Percentiles rank a stretch among this genome's conserved stretches.
These are phyloP conservation scores for Heliconius aoede DNA, from an alignment of 2,888 invertebrate genomes.

Conservation along the genomic window DNA sequence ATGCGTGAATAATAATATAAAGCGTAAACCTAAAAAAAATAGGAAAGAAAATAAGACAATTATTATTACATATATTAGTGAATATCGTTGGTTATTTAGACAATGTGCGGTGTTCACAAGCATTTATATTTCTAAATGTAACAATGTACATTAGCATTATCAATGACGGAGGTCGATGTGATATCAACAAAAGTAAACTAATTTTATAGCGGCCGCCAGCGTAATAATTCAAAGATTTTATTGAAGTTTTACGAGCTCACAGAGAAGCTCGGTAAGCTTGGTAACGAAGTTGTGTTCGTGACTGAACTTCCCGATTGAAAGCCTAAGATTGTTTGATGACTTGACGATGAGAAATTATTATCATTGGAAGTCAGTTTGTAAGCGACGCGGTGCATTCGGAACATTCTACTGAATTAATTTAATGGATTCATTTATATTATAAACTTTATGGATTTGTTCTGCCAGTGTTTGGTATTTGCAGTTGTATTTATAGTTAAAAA, in stretches of 20 bases:
- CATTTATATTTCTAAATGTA: not conserved
- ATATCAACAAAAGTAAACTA: constrained; percentile 69
- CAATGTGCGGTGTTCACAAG: too few species aligned
- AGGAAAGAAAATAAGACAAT: too few species aligned
- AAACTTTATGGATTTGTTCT: constrained; percentile 15
- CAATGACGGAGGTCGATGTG: constrained; percentile 52
- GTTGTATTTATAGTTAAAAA: not conserved
- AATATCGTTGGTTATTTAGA: too few species aligned
- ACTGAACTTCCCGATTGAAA: constrained; percentile 75
- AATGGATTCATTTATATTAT: constrained; percentile 15
- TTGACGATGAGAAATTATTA: constrained; percentile 66
- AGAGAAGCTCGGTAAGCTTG: constrained; percentile 69
- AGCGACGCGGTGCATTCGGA: constrained; percentile 49
- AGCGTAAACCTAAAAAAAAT: too few species aligned
- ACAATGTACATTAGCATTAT: constrained; percentile 32
- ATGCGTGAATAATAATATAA: too few species aligned
- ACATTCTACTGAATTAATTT: constrained; percentile 34
- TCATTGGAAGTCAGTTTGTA: constrained; percentile 49
- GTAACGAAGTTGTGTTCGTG: constrained; percentile 70
- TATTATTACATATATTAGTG: too few species aligned
- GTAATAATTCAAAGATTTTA: constrained; percentile 77
- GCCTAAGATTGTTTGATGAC: constrained; percentile 51
- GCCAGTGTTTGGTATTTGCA: not conserved
- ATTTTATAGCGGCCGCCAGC: constrained; percentile 64
- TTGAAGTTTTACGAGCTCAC: constrained; percentile 80